A percentile compares a stretch with the other conserved stretches of the same genome.
These are phyloP conservation scores for Endomychus coccineus DNA, from an alignment of 2,888 invertebrate genomes.

Conservation along the genomic window DNA sequence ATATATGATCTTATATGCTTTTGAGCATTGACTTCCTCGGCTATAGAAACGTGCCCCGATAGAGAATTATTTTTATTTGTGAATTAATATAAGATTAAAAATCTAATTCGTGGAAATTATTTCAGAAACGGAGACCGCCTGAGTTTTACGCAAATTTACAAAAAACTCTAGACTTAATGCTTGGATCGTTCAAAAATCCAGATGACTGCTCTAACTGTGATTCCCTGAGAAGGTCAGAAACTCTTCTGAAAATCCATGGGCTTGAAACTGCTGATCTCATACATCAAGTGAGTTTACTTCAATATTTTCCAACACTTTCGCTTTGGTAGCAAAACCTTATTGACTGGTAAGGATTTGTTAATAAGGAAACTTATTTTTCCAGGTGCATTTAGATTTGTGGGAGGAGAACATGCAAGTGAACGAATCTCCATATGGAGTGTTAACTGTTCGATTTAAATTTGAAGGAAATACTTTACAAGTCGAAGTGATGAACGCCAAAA, in stretches of 20 bases:
- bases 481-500: constrained; percentile 84
- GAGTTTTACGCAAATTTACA: constrained; percentile 88
- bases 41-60: too few relatives aligned
- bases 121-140: constrained; percentile 79
- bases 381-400: constrained; percentile 48
- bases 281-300: too few relatives aligned
- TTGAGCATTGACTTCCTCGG: too few relatives aligned
- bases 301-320: too few relatives aligned
- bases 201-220: constrained; percentile 51
- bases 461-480: constrained; percentile 64
- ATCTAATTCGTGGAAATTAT: too few relatives aligned
- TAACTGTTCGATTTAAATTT: constrained; percentile 72
- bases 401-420: constrained; percentile 58
- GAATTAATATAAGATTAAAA: too few relatives aligned
- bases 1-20: too few relatives aligned
- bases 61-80: too few relatives aligned
- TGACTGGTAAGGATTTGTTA: too few relatives aligned
- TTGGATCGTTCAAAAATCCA: constrained; percentile 76
- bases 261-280: constrained; percentile 84
- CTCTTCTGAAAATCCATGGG: constrained; percentile 72
- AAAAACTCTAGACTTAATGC: constrained; percentile 76
- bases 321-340: too few relatives aligned
- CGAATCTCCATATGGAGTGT: constrained; percentile 62
- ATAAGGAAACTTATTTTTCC: too few relatives aligned
- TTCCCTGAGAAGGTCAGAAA: constrained; percentile 59